Percentiles rank a stretch among this genome's conserved stretches.
Conservation (phyloP, 92 coral and sea anemone genomes). For the Zoanthus solanderi region DNA sequence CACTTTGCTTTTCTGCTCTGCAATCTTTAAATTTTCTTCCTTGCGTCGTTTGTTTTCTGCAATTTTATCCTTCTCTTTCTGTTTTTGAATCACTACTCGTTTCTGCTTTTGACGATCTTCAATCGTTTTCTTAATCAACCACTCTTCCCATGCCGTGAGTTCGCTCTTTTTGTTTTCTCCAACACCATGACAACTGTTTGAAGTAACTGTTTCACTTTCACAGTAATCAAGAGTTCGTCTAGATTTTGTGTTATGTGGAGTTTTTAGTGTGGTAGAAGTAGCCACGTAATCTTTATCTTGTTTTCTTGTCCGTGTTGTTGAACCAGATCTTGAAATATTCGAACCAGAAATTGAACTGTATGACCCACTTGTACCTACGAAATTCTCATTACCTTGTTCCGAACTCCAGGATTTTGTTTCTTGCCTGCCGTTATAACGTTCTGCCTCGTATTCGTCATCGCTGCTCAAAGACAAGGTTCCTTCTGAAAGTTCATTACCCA, state of each 20-base stretch:
- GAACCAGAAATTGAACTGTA: conserved; percentile 8
- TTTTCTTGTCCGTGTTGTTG: not conserved
- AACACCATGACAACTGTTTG: not conserved
- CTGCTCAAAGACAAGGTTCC: conserved; percentile 62
- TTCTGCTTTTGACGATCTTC: conserved; percentile 76
- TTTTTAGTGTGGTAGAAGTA: not conserved
- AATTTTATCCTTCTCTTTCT: conserved; percentile 58
- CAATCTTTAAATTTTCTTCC: conserved; percentile 58
- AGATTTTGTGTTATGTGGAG: not conserved
- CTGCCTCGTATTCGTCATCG: conserved; percentile 51
- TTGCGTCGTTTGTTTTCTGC: conserved; percentile 56
- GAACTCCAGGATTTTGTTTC: not conserved
- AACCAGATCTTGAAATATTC: conserved; percentile 2
- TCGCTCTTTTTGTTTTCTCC: conserved; percentile 35
- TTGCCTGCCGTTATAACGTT: conserved; percentile 14
- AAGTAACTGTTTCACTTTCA: not conserved
- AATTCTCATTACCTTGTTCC: not conserved
- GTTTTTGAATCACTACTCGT: conserved; percentile 53
- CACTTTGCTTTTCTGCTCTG: conserved; percentile 66
- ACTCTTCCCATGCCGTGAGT: conserved; percentile 92
- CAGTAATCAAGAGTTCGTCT: conserved; percentile 11
- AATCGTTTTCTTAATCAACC: conserved; percentile 84
- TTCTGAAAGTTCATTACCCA: conserved; percentile 56
- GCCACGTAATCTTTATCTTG: not conserved
- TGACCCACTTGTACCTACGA: not conserved